Conservation (phyloP, 1,140 invertebrate genomes). For the Drosophila busckii region DNA sequence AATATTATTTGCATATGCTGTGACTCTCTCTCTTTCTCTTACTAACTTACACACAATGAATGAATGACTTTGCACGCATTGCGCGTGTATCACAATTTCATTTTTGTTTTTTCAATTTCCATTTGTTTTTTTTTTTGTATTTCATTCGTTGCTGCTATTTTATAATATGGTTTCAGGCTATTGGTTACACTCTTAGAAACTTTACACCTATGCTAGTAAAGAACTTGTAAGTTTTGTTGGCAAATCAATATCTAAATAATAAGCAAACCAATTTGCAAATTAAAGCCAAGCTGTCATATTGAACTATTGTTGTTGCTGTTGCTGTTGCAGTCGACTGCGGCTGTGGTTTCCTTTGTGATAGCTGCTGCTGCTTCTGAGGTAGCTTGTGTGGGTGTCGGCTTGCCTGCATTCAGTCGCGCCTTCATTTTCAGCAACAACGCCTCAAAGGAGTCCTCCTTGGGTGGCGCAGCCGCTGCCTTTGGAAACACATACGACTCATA, state of each 20-base stretch:
- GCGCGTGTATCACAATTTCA: conserved; percentile 65
- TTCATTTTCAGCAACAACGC: conserved; percentile 66
- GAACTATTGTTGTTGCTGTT: conserved; percentile 15
- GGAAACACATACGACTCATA: conserved; percentile 70
- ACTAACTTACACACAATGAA: conserved; percentile 59
- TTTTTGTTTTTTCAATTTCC: conserved; percentile 32
- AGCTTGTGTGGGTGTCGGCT: conserved; percentile 25
- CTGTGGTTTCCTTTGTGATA: background rate
- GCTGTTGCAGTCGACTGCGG: conserved; percentile 5
- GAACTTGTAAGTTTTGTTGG: conserved; percentile 22
- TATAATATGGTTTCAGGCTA: conserved; percentile 58
- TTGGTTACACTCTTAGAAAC: conserved; percentile 42
- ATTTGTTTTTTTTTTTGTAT: conserved; percentile 21
- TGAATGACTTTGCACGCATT: conserved; percentile 69
- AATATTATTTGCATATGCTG: conserved; percentile 14
- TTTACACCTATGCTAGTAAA: conserved; percentile 21
- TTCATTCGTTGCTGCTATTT: conserved; percentile 38
- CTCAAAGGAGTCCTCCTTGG: conserved; percentile 70
- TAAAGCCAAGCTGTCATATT: conserved; percentile 56
- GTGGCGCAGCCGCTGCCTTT: conserved; percentile 34
- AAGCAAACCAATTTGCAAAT: conserved; percentile 23
- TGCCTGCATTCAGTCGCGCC: conserved; percentile 65
- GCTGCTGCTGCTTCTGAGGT: background rate
- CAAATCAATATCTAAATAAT: conserved; percentile 48
- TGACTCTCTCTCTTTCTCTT: conserved; percentile 34